These are phyloP conservation scores for Argopecten irradians DNA, from an alignment of 1,140 invertebrate species.

Conservation along the genomic window DNA sequence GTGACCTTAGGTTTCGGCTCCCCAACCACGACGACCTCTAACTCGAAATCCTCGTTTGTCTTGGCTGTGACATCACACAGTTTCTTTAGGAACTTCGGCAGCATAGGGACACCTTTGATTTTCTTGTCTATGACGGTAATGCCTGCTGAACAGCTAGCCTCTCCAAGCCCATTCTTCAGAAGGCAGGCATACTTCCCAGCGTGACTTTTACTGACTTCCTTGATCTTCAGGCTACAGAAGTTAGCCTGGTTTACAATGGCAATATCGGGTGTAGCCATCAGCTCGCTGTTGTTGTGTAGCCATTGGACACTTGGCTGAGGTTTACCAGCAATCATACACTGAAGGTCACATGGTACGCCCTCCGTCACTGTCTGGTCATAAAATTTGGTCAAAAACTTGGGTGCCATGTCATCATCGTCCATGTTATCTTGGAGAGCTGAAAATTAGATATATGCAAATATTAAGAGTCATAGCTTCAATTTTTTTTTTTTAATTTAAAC, in stretches of 20 bases:
- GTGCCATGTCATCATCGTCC: slow-evolving; percentile 64
- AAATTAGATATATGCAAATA: too few relatives aligned
- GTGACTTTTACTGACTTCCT: slow-evolving; percentile 67
- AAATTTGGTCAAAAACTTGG: slow-evolving; percentile 69
- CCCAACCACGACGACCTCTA: slow-evolving; percentile 69
- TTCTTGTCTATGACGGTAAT: slow-evolving; percentile 68
- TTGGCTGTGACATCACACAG: slow-evolving; percentile 60
- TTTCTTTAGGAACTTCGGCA: slow-evolving; percentile 64
- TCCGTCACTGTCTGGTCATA: slow-evolving; percentile 68
- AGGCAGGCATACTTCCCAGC: slow-evolving; percentile 72
- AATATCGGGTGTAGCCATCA: slow-evolving; percentile 56
- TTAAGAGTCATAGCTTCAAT: too few relatives aligned
- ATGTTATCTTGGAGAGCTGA: slow-evolving; percentile 61
- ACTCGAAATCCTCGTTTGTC: slow-evolving; percentile 66
- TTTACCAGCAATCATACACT: slow-evolving; percentile 67
- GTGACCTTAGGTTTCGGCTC: slow-evolving; percentile 69
- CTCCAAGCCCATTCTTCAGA: slow-evolving; percentile 69
- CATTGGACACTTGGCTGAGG: slow-evolving; percentile 66
- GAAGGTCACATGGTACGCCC: slow-evolving; percentile 66
- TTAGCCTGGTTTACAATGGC: slow-evolving; percentile 62
- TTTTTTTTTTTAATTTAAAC: too few relatives aligned
- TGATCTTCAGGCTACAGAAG: slow-evolving; percentile 67
- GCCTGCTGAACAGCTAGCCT: slow-evolving; percentile 68
- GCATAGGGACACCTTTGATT: slow-evolving; percentile 57
- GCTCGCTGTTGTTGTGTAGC: slow-evolving; percentile 66